A percentile compares a stretch with the other conserved stretches of the same genome.
These are phyloP conservation scores for Ornithorhynchus anatinus DNA, from an alignment of 2,113 vertebrate genomes.

Conservation along the genomic window DNA sequence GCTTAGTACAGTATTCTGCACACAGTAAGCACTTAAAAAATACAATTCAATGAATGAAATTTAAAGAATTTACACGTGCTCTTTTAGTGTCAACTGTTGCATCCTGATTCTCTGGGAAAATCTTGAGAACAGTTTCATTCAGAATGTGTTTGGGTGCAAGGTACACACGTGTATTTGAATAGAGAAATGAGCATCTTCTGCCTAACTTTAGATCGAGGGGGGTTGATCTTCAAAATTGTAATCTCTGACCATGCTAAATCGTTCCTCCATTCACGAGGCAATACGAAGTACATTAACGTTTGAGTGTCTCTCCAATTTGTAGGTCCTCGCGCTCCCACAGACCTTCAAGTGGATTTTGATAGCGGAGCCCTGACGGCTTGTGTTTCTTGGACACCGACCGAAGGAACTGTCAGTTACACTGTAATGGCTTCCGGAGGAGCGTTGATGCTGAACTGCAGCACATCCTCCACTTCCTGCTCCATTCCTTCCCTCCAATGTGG, in stretches of 20 bases:
- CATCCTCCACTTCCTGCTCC: conserved; percentile 63
- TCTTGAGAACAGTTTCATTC: too few species aligned
- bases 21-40: too few species aligned
- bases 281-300: not conserved
- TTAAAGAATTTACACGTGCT: too few species aligned
- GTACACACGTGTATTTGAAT: too few species aligned
- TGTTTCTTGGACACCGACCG: conserved; percentile 73
- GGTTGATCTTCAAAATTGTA: not conserved
- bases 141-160: too few species aligned
- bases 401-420: conserved; percentile 75
- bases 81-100: too few species aligned
- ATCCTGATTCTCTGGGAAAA: too few species aligned
- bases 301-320: conserved; percentile 23
- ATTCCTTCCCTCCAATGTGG: conserved; percentile 78
- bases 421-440: conserved; percentile 53
- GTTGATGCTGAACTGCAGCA: conserved; percentile 70
- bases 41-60: too few species aligned
- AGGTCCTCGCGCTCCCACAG: conserved; percentile 68
- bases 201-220: too few species aligned
- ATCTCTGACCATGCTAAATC: not conserved
- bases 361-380: conserved; percentile 58
- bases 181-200: too few species aligned
- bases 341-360: conserved; percentile 62
- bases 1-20: too few species aligned
- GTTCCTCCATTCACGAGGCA: not conserved